Conservation (phyloP, 2,797 vertebrate species). For the Sitta carolinensis region DNA sequence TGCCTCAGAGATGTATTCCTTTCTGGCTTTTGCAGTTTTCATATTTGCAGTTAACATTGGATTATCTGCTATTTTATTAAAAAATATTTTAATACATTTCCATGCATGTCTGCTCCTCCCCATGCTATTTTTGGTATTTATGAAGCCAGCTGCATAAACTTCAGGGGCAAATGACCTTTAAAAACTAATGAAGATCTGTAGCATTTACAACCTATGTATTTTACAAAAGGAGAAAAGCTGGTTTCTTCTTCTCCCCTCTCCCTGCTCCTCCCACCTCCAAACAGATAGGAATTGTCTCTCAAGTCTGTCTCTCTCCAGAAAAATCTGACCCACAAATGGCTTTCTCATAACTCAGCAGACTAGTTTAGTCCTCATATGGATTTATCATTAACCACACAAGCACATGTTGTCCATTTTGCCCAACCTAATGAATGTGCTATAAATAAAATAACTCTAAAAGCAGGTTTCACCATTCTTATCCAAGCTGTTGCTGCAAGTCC, state of each 20-base stretch:
- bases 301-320: not conserved
- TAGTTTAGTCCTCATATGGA: conserved; percentile 44
- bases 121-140: not conserved
- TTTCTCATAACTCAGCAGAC: conserved; percentile 46
- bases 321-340: conserved; percentile 45
- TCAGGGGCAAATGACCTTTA: not conserved
- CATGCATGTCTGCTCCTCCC: not conserved
- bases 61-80: not conserved
- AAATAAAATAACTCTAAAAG: conserved; percentile 58
- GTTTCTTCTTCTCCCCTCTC: not conserved
- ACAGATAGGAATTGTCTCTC: not conserved
- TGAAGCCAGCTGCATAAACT: not conserved
- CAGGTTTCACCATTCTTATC: conserved; percentile 45
- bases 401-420: conserved; percentile 56
- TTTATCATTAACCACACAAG: conserved; percentile 70
- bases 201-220: not conserved
- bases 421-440: conserved; percentile 50
- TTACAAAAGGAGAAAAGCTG: not conserved
- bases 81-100: not conserved
- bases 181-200: not conserved
- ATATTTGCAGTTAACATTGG: not conserved
- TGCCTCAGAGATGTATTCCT: not conserved
- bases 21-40: not conserved
- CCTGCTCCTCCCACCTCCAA: not conserved
- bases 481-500: conserved; percentile 47